Percentiles rank a stretch among this genome's conserved stretches.
Evolutionary conservation across 2,797 vertebrate species (phyloP).

Genomic region (Xenops minutus): DNA sequence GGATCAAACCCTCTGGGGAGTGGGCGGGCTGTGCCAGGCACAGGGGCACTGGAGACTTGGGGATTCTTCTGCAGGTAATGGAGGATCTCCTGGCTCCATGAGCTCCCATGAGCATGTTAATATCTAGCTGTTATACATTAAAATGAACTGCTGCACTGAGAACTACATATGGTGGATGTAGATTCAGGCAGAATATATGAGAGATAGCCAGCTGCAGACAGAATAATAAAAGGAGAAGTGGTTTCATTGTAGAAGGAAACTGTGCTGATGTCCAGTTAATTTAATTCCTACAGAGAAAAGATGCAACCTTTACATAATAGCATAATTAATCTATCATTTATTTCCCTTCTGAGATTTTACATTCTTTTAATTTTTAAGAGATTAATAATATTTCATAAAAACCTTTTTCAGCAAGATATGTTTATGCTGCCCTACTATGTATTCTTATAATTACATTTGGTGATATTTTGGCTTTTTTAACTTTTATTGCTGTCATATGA

Average conservation of each 20-base stretch:
- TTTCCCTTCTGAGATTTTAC: neutral
- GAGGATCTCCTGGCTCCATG: neutral
- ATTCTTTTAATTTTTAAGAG: neutral
- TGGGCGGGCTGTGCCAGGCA: neutral
- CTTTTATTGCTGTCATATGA: neutral
- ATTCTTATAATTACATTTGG: neutral
- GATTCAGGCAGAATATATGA: neutral
- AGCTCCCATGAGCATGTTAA: neutral
- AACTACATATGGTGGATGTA: neutral
- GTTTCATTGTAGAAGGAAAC: neutral
- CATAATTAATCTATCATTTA: neutral
- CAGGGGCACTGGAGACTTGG: neutral
- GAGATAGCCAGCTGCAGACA: neutral
- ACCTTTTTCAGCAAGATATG: neutral
- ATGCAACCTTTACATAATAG: neutral
- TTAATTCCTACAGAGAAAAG: neutral
- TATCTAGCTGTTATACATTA: neutral
- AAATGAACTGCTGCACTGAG: neutral
- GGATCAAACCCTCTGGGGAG: neutral
- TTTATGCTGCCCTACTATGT: neutral
- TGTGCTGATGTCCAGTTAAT: neutral
- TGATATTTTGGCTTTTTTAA: neutral
- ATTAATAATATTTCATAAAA: neutral
- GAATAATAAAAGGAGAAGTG: neutral
- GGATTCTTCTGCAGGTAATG: neutral